phyloP scores from a whole-genome alignment of 2,888 invertebrate species.

The Lasioglossum figueresi region DNA sequence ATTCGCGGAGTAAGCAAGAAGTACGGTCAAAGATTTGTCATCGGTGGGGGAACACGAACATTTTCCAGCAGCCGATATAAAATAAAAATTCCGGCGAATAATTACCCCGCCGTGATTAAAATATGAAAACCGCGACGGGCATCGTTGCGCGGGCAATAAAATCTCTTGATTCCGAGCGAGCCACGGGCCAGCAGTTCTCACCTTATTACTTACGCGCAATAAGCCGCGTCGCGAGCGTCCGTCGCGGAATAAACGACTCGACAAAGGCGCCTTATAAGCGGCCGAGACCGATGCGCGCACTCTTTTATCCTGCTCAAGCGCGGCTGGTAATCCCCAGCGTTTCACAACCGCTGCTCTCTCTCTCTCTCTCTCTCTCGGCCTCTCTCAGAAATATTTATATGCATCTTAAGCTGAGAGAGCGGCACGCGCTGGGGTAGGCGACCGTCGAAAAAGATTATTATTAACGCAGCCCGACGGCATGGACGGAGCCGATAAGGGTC shows the following conservation, averaged over 20 bases:
- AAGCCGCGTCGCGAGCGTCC: constrained; percentile 22
- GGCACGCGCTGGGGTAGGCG: constrained; percentile 55
- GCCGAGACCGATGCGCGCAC: constrained; percentile 64
- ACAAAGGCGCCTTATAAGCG: constrained; percentile 57
- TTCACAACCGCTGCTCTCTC: constrained; percentile 61
- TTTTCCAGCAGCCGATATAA: background rate
- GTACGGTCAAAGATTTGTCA: background rate
- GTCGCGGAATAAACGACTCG: constrained; percentile 55
- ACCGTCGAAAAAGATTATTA: constrained; percentile 73
- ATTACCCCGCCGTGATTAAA: background rate
- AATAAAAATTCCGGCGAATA: background rate
- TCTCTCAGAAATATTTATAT: constrained; percentile 70
- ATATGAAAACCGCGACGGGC: background rate
- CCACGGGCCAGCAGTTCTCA: constrained; percentile 58
- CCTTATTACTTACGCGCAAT: constrained; percentile 64
- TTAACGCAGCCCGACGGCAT: constrained; percentile 73
- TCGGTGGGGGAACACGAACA: background rate
- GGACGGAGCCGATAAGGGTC: constrained; percentile 79
- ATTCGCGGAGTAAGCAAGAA: background rate
- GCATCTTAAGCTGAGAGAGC: constrained; percentile 64
- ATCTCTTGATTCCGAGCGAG: constrained; percentile 8
- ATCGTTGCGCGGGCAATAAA: constrained; percentile 24
- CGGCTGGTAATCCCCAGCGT: constrained; percentile 64
- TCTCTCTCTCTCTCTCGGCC: background rate
- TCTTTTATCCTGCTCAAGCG: constrained; percentile 53